Percentiles rank a stretch among this genome's conserved stretches.
Evolutionary conservation across 2,113 vertebrate species (phyloP).

Genomic region (Diphyllodes magnificus): DNA sequence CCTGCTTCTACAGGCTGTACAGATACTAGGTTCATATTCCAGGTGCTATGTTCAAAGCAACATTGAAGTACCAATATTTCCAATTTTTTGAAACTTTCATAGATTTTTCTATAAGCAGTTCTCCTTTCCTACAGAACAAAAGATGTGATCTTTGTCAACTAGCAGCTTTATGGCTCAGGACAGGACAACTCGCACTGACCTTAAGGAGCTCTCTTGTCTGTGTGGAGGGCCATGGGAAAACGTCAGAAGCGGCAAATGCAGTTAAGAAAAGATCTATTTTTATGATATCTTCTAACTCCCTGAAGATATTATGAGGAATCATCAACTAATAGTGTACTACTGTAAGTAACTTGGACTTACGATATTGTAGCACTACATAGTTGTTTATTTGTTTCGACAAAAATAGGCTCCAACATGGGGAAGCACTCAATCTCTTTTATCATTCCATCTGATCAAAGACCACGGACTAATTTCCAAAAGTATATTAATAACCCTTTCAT

Average conservation of each 20-base stretch:
- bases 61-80: background rate
- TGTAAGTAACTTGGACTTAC: background rate
- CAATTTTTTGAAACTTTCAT: background rate
- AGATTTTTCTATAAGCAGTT: background rate
- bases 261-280: background rate
- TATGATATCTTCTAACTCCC: background rate
- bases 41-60: background rate
- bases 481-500: background rate
- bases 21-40: background rate
- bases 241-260: background rate
- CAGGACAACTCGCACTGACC: background rate
- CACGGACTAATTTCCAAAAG: background rate
- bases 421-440: background rate
- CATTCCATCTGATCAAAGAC: background rate
- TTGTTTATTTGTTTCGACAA: background rate
- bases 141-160: background rate
- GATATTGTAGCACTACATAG: background rate
- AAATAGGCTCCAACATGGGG: background rate
- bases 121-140: background rate
- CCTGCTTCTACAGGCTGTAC: background rate
- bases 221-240: background rate
- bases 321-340: background rate
- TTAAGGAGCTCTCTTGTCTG: background rate
- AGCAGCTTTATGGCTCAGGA: background rate
- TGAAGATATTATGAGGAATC: background rate